Evolutionary conservation across 2,797 vertebrate species (phyloP).

Genomic region (Pyrrhura leucotis): DNA sequence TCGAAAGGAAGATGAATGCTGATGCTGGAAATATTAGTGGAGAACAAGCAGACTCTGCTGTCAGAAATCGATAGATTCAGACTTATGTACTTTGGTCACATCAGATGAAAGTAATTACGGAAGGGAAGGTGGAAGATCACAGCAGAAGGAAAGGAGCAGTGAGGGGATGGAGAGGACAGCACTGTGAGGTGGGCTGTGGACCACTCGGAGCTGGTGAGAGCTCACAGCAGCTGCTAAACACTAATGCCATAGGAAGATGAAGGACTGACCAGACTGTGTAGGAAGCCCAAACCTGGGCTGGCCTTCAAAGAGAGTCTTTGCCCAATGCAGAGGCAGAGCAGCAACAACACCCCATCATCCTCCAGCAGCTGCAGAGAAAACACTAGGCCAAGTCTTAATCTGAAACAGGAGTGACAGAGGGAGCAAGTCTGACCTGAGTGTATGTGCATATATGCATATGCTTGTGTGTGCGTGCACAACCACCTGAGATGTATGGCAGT

Average conservation of each 20-base stretch:
- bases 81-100: slow-evolving; percentile 54
- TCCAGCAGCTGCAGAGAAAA: not conserved
- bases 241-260: not conserved
- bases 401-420: not conserved
- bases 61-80: slow-evolving; percentile 62
- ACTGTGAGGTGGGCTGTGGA: rapidly evolving
- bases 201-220: rapidly evolving
- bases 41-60: slow-evolving; percentile 52
- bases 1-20: slow-evolving; percentile 62
- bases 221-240: rapidly evolving
- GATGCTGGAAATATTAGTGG: slow-evolving; percentile 59
- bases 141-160: not conserved
- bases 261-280: rapidly evolving
- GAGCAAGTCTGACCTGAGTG: not conserved
- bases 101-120: slow-evolving; percentile 24
- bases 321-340: not conserved
- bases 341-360: too few species aligned
- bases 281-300: not conserved
- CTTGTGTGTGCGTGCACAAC: not conserved
- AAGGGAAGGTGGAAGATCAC: not conserved
- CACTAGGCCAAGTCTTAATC: not conserved
- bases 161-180: not conserved
- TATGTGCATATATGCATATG: not conserved
- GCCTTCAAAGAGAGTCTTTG: not conserved
- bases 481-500: not conserved